Base-by-base conservation (phyloP, 2,797 vertebrate genomes). In the Petrocephalus sullivani region DNA sequence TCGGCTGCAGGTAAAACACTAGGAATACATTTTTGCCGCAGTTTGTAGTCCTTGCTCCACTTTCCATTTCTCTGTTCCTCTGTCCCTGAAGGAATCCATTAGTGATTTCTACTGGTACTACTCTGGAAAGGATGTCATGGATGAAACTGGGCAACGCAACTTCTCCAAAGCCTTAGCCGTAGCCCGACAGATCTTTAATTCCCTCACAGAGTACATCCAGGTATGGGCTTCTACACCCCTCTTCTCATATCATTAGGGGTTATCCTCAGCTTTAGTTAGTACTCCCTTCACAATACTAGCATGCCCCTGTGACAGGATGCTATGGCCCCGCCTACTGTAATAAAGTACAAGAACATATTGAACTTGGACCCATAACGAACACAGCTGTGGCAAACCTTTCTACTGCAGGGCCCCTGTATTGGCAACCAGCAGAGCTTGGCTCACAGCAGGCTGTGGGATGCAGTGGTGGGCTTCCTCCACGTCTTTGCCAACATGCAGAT, bases 41-140 rank as follows among this genome's bases (percentile, higher is more conserved):
- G 7, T 8, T 19, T 10, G 16, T 19, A 81, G 41, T 21, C 37
- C 16, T 16, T 9, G 16, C 54, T 85, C 41, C 56, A 57, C 84
- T 14, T n/a, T 12, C 85, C 7, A 10, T 0, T 16, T 87, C 41
- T 89, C 86, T 60, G 67, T 37, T 37, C 67, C 28, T 8, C 91
- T 93, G 57, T 91, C 60, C 85, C 89, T 87, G 86, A 93, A 99
- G 98, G 98, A 99, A 92, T 99, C 98, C 58, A 99, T 99, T 94
- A 99, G 98, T 93, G 98, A 99, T 93, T 99, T 99, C 94, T 99
- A 99, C 93, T 99, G 98, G 98, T 99, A 99, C 93, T 99, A 99
- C 91, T 99, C 98, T 89, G 98, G 98, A 89, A 99, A 98, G 91
- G 98, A 98, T 57, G 67, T 99, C 19, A 99, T 99, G 91, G 98